Base-by-base conservation (phyloP, 2,888 invertebrate species). In the Malthinus flaveolus region DNA sequence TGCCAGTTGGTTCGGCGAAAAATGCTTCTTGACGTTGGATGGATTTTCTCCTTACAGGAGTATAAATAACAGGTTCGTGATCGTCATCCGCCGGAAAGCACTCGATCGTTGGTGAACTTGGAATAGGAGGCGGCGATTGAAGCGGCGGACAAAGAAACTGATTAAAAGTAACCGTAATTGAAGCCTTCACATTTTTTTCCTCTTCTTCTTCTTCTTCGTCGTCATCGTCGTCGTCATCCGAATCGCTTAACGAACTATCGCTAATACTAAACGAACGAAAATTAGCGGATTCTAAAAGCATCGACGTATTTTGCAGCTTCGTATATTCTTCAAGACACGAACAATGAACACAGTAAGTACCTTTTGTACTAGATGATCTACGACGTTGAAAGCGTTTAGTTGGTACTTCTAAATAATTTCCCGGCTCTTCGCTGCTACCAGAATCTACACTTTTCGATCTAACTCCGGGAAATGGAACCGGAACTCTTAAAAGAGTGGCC, bases 11-110 rank as follows among this genome's bases (percentile, higher is more conserved):
- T 73, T 88, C 89, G 33, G 88, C 88, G 68, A 91, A 89, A 70
- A 92, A 87, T 0, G 92, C 92, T 78, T 91, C 91, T 75, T 93
- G 93, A 11, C 93, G 84, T 54, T 89, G 88, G 70, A 91, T 89
- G 6, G 91, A 90, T 58, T 89, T 85, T 64, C 90, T 82, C 49
- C 91, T 81, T 58, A 70, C 67, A 32, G 74, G 75, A 10, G 74
- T 74, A n/a, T 64, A 36, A 7, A 75, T 71, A 10, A 73, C 70
- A 56, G 72, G 68, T 45, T 67, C 66, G 32, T 70, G 66, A 56
- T 78, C 76, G 34, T 72, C 72, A 6, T 71, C 68, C 1, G 84
- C 83, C 1, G 84, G 83, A 65, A 84, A 84, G 33, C 83, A 78
- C 72, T 86, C 85, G 64, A 85, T 83, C 56, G 84, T 79, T 11